These are phyloP conservation scores for Tipula unca DNA, from an alignment of 2,888 invertebrate species.

Conservation along the genomic window DNA sequence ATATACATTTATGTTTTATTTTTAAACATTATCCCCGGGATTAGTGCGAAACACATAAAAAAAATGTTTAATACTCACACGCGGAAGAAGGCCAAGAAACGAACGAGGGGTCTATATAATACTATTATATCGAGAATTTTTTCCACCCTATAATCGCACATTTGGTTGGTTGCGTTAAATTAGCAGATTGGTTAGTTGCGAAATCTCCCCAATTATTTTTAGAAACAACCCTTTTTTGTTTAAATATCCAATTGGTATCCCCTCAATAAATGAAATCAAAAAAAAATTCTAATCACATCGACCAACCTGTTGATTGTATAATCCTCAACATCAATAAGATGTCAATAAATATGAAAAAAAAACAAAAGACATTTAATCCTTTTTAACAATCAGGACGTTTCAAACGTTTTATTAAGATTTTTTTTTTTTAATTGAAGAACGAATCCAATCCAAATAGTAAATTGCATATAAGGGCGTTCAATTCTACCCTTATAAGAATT, in stretches of 20 bases:
- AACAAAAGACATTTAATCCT: neutral
- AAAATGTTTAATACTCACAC: neutral
- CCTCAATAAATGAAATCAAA: neutral
- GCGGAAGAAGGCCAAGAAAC: neutral
- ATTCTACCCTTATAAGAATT: neutral
- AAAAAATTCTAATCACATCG: neutral
- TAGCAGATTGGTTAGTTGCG: neutral
- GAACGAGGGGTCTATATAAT: neutral
- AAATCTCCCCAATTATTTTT: neutral
- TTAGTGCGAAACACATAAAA: neutral
- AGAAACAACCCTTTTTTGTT: neutral
- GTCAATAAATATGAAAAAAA: neutral
- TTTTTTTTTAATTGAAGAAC: neutral
- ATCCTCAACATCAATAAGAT: neutral
- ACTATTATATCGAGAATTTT: neutral
- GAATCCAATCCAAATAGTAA: neutral
- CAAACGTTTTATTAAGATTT: neutral
- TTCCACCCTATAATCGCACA: neutral
- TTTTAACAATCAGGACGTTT: neutral
- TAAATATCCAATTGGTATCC: slow-evolving; percentile 8
- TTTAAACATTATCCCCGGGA: neutral
- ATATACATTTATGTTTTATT: neutral
- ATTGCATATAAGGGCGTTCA: neutral
- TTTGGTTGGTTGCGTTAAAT: neutral
- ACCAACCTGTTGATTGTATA: neutral